phyloP scores from a whole-genome alignment of 2,888 invertebrate species.

The Dryobota labecula region DNA sequence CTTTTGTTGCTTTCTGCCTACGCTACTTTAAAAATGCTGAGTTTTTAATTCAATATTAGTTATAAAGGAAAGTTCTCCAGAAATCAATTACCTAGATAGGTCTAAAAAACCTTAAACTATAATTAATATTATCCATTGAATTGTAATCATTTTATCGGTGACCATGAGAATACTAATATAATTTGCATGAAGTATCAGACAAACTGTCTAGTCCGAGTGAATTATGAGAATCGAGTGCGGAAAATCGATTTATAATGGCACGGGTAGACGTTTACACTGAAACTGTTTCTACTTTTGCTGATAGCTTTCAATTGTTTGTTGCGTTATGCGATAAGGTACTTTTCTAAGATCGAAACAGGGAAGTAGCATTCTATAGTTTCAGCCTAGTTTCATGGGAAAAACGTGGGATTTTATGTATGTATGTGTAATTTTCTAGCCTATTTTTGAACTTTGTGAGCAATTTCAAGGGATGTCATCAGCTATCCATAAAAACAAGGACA shows the following conservation, averaged over 20 bases:
- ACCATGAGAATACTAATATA: constrained; percentile 33
- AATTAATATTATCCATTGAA: neutral
- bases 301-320: constrained; percentile 10
- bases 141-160: constrained; percentile 16
- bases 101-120: neutral
- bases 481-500: neutral
- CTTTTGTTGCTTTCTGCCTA: neutral
- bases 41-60: neutral
- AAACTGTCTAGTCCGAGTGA: constrained; percentile 33
- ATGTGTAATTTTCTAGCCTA: neutral
- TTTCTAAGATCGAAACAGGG: neutral
- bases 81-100: neutral
- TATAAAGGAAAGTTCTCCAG: no score
- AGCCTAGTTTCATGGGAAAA: neutral
- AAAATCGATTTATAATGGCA: constrained; percentile 51
- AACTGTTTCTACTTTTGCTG: constrained; percentile 23
- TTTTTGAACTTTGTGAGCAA: neutral
- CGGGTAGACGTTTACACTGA: constrained; percentile 15
- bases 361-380: neutral
- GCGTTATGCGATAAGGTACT: neutral
- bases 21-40: neutral
- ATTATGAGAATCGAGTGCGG: constrained; percentile 47
- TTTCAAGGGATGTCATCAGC: neutral
- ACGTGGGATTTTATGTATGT: neutral
- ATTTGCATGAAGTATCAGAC: constrained; percentile 37